A percentile compares a stretch with the other conserved stretches of the same genome.
Conservation (phyloP, 2,888 invertebrate genomes). For the Ophion costatus region DNA sequence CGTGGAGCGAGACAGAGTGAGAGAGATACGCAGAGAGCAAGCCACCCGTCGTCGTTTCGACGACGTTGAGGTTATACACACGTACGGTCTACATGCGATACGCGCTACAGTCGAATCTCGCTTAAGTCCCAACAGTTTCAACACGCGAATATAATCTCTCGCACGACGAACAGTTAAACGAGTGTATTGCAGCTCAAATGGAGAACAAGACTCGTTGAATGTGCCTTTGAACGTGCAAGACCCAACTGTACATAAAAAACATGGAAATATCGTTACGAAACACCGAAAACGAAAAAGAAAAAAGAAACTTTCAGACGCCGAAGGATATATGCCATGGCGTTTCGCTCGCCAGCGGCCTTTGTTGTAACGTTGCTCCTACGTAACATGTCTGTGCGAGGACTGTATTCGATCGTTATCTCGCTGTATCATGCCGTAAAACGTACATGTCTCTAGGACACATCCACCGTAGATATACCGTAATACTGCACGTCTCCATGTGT, state of each 20-base stretch:
- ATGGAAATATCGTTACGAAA: neutral
- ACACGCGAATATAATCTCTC: neutral
- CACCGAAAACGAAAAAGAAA: too few species aligned
- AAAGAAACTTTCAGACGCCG: too few species aligned
- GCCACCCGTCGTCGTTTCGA: slow-evolving; percentile 12
- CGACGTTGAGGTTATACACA: slow-evolving; percentile 34
- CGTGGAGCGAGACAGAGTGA: slow-evolving; percentile 30
- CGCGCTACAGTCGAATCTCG: slow-evolving; percentile 35
- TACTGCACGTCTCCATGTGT: slow-evolving; percentile 15
- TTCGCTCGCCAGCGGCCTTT: too few species aligned
- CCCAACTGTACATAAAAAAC: neutral
- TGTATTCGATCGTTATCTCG: slow-evolving; percentile 57
- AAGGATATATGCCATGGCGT: too few species aligned
- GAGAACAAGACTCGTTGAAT: too few species aligned
- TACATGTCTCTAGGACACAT: slow-evolving; percentile 54
- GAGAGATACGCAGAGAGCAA: slow-evolving; percentile 28
- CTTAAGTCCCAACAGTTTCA: neutral
- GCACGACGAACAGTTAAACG: too few species aligned
- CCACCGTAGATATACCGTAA: slow-evolving; percentile 14
- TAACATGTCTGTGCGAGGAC: neutral
- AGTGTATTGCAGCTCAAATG: too few species aligned
- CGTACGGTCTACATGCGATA: slow-evolving; percentile 18
- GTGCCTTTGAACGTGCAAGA: too few species aligned
- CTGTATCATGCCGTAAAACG: slow-evolving; percentile 61
- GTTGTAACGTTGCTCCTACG: too few species aligned